Base-by-base conservation (phyloP, 1,140 invertebrate species). In the Bathynomus jamesi region DNA sequence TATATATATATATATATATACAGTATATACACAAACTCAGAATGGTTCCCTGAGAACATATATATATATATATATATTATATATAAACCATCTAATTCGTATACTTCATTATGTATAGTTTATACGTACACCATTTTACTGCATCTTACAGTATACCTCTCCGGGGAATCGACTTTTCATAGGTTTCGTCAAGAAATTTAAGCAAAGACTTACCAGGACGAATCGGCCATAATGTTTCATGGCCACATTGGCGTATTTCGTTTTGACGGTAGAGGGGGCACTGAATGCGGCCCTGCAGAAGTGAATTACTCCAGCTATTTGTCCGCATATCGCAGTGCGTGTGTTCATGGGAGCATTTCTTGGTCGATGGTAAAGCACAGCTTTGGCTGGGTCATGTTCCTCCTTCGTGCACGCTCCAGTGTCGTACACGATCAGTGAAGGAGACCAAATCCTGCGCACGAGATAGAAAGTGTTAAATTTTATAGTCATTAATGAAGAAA, bases 381-480 rank as follows among this genome's bases (percentile, higher is more conserved):
- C 28, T 0, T 17, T 63, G 28, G 61, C 61, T 13, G 69, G 69
- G 61, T 70, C 69, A 40, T 70, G 69, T n/a, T 25, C 13, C 61
- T 70, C 69, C 61, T 64, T 70, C 29, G 61, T 63, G 28, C 62
- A 61, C 11, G 61, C 60, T 4, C 31, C 61, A 25, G 61, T 70
- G 61, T 70, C 69, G 69, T 70, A 70, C 61, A 70, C 69, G 25
- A 70, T 27, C 69, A 70, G 28, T 3, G 62, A 30, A 17, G 69
- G 69, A 32, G 21, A 40, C 69, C 69, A 53, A 3, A 11, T 21
- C 40, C 40, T 53, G 5, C 40, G n/a, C n/a, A n/a, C n/a, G n/a
- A n/a, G n/a, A n/a, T n/a, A n/a, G n/a, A n/a, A n/a, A n/a, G n/a
- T n/a, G n/a, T n/a, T n/a, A n/a, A n/a, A n/a, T n/a, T n/a, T n/a